Percentiles rank a stretch among this genome's conserved stretches.
These are phyloP conservation scores for Hydrochoerus hydrochaeris DNA, from an alignment of 2,113 vertebrate species.

Conservation along the genomic window DNA sequence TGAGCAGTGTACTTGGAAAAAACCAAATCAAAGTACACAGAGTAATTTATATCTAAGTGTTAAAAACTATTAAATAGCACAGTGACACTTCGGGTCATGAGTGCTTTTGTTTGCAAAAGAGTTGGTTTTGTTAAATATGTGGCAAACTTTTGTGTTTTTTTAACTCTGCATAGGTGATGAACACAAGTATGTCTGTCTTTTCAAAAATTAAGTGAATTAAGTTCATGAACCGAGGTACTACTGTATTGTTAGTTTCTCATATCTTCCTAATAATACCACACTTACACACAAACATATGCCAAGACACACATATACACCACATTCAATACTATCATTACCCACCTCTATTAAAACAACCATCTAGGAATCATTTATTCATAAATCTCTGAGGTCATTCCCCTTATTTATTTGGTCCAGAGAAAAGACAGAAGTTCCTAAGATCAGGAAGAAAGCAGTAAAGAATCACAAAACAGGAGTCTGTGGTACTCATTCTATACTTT, in stretches of 20 bases:
- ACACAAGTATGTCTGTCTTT: not conserved
- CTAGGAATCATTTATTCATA: not conserved
- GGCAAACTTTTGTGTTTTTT: not conserved
- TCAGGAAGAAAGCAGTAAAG: not conserved
- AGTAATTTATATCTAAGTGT: not conserved
- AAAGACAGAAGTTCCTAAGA: not conserved
- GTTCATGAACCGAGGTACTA: not conserved
- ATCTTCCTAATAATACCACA: not conserved
- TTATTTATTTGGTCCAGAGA: not conserved
- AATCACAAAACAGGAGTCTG: not conserved
- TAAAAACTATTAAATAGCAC: not conserved
- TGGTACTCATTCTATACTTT: too few species aligned
- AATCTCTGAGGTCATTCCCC: not conserved
- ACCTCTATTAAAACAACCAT: not conserved
- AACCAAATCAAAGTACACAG: not conserved
- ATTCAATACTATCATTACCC: not conserved
- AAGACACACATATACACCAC: not conserved
- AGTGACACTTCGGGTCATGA: not conserved
- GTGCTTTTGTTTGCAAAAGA: not conserved
- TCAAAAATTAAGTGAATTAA: not conserved
- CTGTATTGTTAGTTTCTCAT: not conserved
- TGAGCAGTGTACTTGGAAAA: not conserved
- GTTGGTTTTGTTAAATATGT: not conserved
- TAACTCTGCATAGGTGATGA: not conserved
- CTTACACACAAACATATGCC: not conserved